Conservation (phyloP, 2,797 vertebrate species). For the Thripadectes ignobilis region DNA sequence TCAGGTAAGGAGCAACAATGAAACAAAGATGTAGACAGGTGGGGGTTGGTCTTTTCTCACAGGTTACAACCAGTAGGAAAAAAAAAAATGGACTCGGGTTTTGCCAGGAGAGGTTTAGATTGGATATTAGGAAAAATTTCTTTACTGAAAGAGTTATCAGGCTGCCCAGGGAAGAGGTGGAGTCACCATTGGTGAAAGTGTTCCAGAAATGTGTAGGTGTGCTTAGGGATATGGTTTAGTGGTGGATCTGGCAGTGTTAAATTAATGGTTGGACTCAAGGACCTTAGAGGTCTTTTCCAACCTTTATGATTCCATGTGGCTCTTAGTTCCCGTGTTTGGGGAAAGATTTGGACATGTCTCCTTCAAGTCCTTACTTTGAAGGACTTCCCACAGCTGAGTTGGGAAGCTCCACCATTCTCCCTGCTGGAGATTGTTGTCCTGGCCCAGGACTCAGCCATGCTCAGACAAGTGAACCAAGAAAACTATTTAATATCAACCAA, state of each 20-base stretch:
- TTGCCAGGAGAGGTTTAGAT: not conserved
- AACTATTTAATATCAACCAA: not conserved
- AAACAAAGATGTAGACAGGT: not conserved
- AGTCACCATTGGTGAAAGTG: not conserved
- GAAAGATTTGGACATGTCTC: not conserved
- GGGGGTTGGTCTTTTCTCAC: not conserved
- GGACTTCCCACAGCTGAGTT: not conserved
- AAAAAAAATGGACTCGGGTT: not conserved
- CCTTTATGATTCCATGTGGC: not conserved
- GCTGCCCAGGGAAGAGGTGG: not conserved
- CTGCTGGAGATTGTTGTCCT: not conserved
- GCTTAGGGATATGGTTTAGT: not conserved
- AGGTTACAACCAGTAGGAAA: not conserved
- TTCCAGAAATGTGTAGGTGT: not conserved
- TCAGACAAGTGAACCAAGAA: not conserved
- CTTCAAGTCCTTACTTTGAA: not conserved
- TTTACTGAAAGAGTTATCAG: not conserved
- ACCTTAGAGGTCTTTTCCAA: not conserved
- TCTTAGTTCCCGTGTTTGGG: not conserved
- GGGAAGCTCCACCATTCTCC: fast-evolving
- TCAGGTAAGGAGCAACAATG: not conserved
- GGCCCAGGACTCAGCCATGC: not conserved
- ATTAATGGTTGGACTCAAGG: not conserved
- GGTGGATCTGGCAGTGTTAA: not conserved
- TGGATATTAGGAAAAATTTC: not conserved